Evolutionary conservation across 2,113 vertebrate genomes (phyloP).

Genomic region (Seriola dumerili): DNA sequence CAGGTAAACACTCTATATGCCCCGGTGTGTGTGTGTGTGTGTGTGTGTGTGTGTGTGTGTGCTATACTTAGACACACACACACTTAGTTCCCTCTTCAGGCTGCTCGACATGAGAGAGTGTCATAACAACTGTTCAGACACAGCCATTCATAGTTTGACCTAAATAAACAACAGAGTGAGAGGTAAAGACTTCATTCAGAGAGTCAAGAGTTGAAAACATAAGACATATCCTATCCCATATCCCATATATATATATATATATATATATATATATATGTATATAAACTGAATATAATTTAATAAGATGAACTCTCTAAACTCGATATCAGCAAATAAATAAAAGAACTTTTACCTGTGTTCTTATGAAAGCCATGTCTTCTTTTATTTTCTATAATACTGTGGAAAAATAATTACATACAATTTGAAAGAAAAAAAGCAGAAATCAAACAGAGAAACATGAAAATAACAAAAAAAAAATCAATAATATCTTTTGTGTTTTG

Average conservation of each 20-base stretch:
- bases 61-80: conserved; percentile 48
- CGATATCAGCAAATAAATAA: neutral
- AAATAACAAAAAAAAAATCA: conserved; percentile 67
- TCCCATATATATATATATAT: neutral
- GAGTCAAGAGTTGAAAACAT: neutral
- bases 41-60: neutral
- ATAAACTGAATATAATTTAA: conserved; percentile 7
- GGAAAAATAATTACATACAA: conserved; percentile 88
- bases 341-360: conserved; percentile 33
- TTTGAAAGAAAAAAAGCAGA: conserved; percentile 67
- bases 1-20: conserved; percentile 18
- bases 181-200: conserved; percentile 8
- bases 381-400: conserved; percentile 82
- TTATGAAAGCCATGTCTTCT: conserved; percentile 84
- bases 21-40: neutral
- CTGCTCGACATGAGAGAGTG: conserved; percentile 33
- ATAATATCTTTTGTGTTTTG: conserved; percentile 72
- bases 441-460: conserved; percentile 63
- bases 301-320: neutral
- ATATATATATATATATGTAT: neutral
- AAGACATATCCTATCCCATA: neutral
- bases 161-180: conserved; percentile 34
- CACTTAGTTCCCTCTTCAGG: neutral
- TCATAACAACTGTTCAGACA: conserved; percentile 29
- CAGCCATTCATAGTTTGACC: conserved; percentile 19